Conservation (phyloP, 2,797 vertebrate species). For the Remorina albescens region DNA sequence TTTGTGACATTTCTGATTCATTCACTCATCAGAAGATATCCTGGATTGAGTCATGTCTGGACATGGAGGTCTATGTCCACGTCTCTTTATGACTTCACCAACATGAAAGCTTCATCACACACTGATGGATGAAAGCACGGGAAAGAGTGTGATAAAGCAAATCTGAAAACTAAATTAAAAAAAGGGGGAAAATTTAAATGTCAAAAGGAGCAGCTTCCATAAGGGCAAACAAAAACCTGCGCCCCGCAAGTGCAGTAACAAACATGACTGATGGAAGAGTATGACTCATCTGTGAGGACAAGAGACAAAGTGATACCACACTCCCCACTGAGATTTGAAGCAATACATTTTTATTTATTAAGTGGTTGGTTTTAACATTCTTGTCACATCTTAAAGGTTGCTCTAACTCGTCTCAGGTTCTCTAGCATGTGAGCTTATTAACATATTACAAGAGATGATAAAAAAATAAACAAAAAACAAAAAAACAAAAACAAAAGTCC, state of each 20-base stretch:
- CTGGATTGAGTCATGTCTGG: neutral
- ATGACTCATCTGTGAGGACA: constrained; percentile 34
- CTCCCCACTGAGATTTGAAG: constrained; percentile 48
- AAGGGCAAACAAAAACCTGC: constrained; percentile 35
- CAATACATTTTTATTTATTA: constrained; percentile 72
- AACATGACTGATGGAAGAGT: constrained; percentile 48
- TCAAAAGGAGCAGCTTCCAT: constrained; percentile 23
- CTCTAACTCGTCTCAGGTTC: constrained; percentile 58
- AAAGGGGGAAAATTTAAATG: constrained; percentile 20
- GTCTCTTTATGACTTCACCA: neutral
- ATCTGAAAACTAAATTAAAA: neutral
- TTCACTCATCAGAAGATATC: neutral
- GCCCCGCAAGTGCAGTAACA: constrained; percentile 41
- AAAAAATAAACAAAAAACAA: constrained; percentile 44
- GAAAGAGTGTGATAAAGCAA: constrained; percentile 6
- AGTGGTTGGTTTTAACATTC: constrained; percentile 79
- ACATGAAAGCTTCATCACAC: neutral
- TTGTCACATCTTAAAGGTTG: constrained; percentile 71
- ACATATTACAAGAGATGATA: constrained; percentile 62
- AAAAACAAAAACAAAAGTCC: constrained; percentile 12
- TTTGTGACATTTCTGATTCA: neutral
- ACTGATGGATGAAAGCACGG: neutral
- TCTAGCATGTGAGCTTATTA: constrained; percentile 63
- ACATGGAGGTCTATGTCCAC: neutral
- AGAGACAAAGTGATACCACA: constrained; percentile 20